phyloP scores from a whole-genome alignment of 2,113 vertebrate genomes.

The Pristiophorus japonicus region DNA sequence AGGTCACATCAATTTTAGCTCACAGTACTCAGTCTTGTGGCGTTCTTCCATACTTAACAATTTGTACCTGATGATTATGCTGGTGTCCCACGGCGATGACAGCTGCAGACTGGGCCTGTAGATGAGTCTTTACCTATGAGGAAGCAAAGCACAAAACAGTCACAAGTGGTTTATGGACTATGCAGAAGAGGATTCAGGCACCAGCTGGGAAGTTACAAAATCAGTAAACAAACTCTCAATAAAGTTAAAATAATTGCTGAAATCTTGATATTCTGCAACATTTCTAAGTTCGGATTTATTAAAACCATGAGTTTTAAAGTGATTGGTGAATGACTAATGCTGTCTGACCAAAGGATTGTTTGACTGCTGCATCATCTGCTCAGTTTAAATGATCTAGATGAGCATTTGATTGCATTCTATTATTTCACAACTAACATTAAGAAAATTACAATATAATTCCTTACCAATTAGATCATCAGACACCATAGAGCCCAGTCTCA shows the following conservation, averaged over 20 bases:
- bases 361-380: too few species aligned
- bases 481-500: background rate
- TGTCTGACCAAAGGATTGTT: background rate
- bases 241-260: background rate
- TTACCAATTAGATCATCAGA: background rate
- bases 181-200: background rate
- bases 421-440: background rate
- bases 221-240: background rate
- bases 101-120: constrained; percentile 74
- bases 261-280: background rate
- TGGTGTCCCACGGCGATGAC: constrained; percentile 81
- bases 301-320: background rate
- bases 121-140: constrained; percentile 80
- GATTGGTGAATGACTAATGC: background rate
- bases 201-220: background rate
- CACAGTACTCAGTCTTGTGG: too few species aligned
- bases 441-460: background rate
- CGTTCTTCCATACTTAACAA: too few species aligned
- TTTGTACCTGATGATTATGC: constrained; percentile 82
- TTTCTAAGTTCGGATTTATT: background rate
- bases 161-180: background rate
- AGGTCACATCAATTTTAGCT: too few species aligned
- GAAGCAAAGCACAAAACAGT: background rate
- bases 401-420: background rate
- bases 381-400: background rate